Evolutionary conservation across 2,888 invertebrate species (phyloP).

Genomic region (Hypsopygia costalis): DNA sequence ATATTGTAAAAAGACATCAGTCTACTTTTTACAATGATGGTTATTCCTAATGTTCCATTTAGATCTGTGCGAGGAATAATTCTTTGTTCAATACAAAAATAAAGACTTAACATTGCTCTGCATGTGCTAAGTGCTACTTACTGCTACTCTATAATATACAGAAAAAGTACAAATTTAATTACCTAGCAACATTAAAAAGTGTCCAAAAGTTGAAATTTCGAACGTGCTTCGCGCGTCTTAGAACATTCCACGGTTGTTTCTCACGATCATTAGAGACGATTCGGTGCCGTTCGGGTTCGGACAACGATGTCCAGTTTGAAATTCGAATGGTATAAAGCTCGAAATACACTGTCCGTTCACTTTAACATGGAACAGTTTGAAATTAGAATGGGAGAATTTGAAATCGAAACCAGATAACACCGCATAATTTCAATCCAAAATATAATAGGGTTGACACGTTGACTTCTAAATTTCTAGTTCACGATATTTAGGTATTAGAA

Average conservation of each 20-base stretch:
- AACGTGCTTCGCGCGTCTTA: not conserved
- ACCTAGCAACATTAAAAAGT: not conserved
- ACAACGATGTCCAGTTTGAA: conserved; percentile 7
- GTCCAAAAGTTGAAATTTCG: not conserved
- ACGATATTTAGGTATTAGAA: no score
- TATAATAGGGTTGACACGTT: no score
- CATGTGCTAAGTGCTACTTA: no score
- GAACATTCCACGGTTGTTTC: not conserved
- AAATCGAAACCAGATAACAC: not conserved
- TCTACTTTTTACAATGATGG: no score
- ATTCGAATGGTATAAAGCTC: not conserved
- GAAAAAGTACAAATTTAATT: not conserved
- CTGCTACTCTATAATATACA: no score
- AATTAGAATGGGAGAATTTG: not conserved
- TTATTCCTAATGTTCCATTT: no score
- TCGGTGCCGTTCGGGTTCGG: conserved; percentile 3
- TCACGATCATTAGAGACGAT: conserved; percentile 10
- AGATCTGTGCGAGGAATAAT: no score
- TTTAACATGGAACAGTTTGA: not conserved
- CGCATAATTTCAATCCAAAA: no score
- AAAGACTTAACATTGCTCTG: no score
- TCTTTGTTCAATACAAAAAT: no score
- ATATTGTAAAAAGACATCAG: no score
- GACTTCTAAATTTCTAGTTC: no score
- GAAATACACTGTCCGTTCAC: not conserved